Base-by-base conservation (phyloP, 2,888 invertebrate genomes). In the Oegoconia quadripuncta region DNA sequence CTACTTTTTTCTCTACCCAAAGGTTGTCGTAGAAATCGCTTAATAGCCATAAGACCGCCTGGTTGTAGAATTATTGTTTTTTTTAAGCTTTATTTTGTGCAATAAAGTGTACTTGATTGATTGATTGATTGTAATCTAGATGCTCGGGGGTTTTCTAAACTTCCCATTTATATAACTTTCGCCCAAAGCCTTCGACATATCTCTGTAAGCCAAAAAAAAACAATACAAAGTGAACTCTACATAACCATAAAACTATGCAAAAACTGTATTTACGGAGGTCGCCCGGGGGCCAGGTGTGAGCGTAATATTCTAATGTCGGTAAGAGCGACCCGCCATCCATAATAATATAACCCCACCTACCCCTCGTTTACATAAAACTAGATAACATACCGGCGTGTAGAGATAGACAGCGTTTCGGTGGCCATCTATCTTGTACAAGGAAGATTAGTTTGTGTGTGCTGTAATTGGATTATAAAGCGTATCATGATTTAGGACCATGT, bases 301-400 rank as follows among this genome's bases (percentile, higher is more conserved):
- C 60, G 77, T 67, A 79, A 80, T 80, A 82, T 82, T 83, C 76
- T 82, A 83, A 82, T 82, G 79, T 74, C 58, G 70, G 74, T 68
- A 64, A 67, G 52, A 73, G 74, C 71, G 70, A 66, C 72, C 74
- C 74, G 71, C 74, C 73, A 80, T 82, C 77, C 69, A 79, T 82
- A 80, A 76, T 78, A 80, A 80, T 81, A 71, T 72, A 70, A 64
- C 64, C 62, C 61, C 57, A 53, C 59, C 56, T 48, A 49, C 55
- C 50, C 20, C 61, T 59, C 59, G 55, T 60, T 52, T 50, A 54
- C 57, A 50, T 62, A 59, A 55, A 71, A 59, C 64, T 63, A 61
- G 58, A 58, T 60, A 58, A 63, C 52, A 52, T 50, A 43, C 40
- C 41, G 39, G 43, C 9, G 15, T 16, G 36, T 39, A 34, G 16